A percentile compares a stretch with the other conserved stretches of the same genome.
phyloP scores from a whole-genome alignment of 2,113 vertebrate genomes.

The Sclerurus mexicanus region DNA sequence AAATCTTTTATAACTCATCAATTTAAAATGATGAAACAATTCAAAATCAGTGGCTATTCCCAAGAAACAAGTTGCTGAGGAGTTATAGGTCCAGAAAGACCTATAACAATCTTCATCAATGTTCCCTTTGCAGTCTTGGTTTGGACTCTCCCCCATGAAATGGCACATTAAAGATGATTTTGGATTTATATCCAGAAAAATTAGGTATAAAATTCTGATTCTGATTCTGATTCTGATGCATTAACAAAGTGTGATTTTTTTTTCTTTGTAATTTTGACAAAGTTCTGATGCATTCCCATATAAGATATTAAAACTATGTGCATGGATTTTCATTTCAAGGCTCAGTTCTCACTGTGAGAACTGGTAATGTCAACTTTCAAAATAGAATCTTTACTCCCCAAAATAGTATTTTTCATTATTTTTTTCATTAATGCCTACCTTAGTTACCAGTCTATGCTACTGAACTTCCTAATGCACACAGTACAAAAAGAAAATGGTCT shows the following conservation, averaged over 20 bases:
- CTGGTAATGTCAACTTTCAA: neutral
- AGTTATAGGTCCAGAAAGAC: neutral
- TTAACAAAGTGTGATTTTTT: neutral
- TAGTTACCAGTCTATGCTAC: neutral
- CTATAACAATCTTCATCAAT: no score
- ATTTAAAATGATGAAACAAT: neutral
- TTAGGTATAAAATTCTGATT: slow-evolving; percentile 25
- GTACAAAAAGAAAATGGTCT: neutral
- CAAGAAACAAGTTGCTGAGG: neutral
- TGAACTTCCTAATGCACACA: neutral
- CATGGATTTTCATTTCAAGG: neutral
- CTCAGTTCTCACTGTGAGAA: neutral
- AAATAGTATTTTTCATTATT: neutral
- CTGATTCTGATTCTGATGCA: slow-evolving; percentile 1
- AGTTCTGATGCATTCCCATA: neutral
- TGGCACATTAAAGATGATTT: neutral
- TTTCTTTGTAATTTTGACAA: neutral
- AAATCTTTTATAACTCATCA: neutral
- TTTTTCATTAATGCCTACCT: neutral
- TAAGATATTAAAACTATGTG: neutral
- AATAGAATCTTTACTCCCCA: neutral
- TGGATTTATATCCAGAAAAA: slow-evolving; percentile 21
- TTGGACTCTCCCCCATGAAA: slow-evolving; percentile 42
- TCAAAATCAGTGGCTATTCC: neutral
- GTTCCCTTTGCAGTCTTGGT: neutral